A percentile compares a stretch with the other conserved stretches of the same genome.
These are phyloP conservation scores for Horisme vitalbata DNA, from an alignment of 2,888 invertebrate genomes.

Conservation along the genomic window DNA sequence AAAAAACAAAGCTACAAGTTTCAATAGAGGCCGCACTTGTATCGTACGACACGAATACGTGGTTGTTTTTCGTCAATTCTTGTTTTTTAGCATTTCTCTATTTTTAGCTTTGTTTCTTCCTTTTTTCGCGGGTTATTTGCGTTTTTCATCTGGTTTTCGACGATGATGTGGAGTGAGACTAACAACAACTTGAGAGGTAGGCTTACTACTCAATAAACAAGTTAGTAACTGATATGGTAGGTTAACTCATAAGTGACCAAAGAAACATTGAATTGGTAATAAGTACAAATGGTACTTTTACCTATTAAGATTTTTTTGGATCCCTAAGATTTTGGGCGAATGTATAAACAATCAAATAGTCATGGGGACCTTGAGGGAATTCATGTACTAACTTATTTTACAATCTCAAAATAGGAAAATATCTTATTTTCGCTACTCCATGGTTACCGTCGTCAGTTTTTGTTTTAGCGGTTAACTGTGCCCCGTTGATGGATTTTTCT, in stretches of 20 bases:
- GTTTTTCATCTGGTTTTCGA: conserved; percentile 19
- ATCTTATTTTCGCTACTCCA: conserved; percentile 1
- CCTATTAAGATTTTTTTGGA: no score
- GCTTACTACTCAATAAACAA: no score
- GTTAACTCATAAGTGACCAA: no score
- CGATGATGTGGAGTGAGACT: not conserved
- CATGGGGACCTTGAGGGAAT: no score
- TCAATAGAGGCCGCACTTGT: conserved; percentile 30
- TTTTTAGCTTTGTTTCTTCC: conserved; percentile 21
- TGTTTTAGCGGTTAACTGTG: conserved; percentile 32
- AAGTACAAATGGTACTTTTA: no score
- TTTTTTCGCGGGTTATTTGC: conserved; percentile 22
- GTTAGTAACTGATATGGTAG: no score
- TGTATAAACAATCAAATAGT: no score
- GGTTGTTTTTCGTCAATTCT: conserved; percentile 47
- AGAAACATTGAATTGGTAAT: no score
- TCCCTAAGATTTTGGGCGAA: no score
- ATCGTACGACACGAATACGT: conserved; percentile 31
- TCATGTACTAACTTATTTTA: no score
- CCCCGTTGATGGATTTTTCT: conserved; percentile 31
- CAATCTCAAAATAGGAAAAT: no score
- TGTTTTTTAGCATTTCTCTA: conserved; percentile 37
- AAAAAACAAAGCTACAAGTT: conserved; percentile 25
- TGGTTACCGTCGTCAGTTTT: conserved; percentile 22
- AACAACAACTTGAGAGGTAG: not conserved